Conservation (phyloP, 1,140 invertebrate species). For the Rhysida immarginata region DNA sequence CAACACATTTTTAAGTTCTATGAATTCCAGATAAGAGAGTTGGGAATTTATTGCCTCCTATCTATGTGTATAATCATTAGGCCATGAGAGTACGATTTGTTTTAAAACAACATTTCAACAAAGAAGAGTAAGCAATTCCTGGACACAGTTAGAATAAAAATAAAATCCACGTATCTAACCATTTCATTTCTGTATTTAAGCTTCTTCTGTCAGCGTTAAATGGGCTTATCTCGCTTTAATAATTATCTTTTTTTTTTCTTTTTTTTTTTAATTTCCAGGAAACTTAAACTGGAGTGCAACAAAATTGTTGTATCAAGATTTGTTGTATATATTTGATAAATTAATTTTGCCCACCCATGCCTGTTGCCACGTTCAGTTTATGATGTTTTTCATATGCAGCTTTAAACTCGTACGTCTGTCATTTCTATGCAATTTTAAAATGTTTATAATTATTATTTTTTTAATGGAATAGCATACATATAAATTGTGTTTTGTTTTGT, state of each 20-base stretch:
- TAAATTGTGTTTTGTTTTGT: background rate
- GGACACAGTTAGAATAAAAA: too few species aligned
- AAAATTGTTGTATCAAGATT: conserved; percentile 32
- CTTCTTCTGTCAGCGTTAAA: too few species aligned
- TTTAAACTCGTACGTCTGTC: conserved; percentile 36
- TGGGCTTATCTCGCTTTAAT: too few species aligned
- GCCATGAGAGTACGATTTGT: too few species aligned
- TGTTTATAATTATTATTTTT: background rate
- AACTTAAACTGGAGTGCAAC: conserved; percentile 29
- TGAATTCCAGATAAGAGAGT: too few species aligned
- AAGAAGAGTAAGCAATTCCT: too few species aligned
- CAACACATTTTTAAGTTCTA: too few species aligned
- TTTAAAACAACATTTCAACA: too few species aligned
- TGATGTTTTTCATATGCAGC: conserved; percentile 58
- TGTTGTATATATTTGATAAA: conserved; percentile 49
- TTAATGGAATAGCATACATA: background rate
- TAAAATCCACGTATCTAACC: too few species aligned
- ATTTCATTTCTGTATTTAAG: too few species aligned
- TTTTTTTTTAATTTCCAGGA: conserved; percentile 15
- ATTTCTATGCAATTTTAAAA: background rate
- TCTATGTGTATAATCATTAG: too few species aligned
- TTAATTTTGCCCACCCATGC: conserved; percentile 54
- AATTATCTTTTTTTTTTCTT: background rate
- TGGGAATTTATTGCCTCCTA: too few species aligned
- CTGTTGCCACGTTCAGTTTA: conserved; percentile 58